Conservation (phyloP, 1,140 invertebrate genomes). For the Andricus grossulariae region DNA sequence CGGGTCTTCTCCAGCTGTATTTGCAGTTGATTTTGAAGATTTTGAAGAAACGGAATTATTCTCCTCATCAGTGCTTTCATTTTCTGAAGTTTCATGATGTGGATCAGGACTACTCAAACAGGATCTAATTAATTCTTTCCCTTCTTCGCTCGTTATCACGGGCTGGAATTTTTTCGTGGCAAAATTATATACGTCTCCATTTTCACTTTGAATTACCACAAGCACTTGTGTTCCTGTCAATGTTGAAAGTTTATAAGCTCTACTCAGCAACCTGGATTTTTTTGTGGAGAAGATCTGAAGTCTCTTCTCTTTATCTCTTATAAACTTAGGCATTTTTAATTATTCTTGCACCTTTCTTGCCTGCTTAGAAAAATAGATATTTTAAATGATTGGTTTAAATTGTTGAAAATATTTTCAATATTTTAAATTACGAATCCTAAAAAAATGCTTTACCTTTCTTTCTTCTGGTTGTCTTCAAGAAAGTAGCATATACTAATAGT, state of each 20-base stretch:
- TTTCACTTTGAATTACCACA: constrained; percentile 24
- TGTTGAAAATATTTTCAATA: no score
- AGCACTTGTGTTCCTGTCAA: constrained; percentile 20
- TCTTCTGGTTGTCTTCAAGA: no score
- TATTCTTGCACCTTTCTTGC: background rate
- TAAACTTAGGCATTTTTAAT: constrained; percentile 15
- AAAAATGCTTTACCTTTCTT: no score
- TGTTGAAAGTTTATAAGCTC: constrained; percentile 13
- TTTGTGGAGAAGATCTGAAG: background rate
- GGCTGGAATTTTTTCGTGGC: constrained; percentile 1
- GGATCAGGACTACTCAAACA: constrained; percentile 8
- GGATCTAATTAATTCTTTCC: constrained; percentile 7
- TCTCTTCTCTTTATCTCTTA: constrained; percentile 14
- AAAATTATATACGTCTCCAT: background rate
- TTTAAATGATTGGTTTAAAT: no score
- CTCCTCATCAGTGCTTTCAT: background rate
- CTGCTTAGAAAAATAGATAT: background rate
- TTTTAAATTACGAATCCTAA: no score
- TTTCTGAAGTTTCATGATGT: background rate
- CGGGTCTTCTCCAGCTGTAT: background rate
- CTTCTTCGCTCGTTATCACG: background rate
- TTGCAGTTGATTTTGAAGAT: constrained; percentile 14
- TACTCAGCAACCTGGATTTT: constrained; percentile 3
- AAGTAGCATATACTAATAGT: no score
- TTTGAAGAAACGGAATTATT: background rate